Evolutionary conservation across 2,113 vertebrate genomes (phyloP).

Genomic region (Proterorhinus semilunaris): DNA sequence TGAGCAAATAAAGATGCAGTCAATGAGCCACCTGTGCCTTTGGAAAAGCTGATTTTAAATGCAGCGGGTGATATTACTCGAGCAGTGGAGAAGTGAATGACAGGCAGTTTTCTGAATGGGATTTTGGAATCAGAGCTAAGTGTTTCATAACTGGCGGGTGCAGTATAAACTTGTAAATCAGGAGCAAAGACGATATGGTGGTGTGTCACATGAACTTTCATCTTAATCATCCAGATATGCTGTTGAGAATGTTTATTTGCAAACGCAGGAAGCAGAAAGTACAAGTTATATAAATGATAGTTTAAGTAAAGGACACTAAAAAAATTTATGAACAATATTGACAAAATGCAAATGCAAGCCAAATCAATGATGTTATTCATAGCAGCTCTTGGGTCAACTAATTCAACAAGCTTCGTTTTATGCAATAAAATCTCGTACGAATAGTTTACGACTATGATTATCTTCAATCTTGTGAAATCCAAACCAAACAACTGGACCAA

Average conservation of each 20-base stretch:
- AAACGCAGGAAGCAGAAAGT: background rate
- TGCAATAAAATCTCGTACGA: no score
- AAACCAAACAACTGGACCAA: no score
- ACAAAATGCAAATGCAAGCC: background rate
- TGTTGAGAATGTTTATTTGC: background rate
- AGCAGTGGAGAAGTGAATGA: constrained; percentile 23
- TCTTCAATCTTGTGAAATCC: no score
- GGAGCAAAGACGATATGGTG: constrained; percentile 16
- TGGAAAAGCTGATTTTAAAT: constrained; percentile 22
- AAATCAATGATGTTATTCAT: no score
- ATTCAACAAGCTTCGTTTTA: no score
- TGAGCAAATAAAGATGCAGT: constrained; percentile 22
- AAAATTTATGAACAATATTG: background rate
- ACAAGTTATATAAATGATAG: background rate
- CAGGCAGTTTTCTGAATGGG: constrained; percentile 9
- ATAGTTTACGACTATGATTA: no score
- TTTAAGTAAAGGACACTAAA: background rate
- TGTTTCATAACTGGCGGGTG: no score
- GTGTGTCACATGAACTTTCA: constrained; percentile 19
- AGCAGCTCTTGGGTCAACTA: no score
- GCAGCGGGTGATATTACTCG: background rate
- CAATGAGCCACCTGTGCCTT: constrained; percentile 56
- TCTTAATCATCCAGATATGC: constrained; percentile 23
- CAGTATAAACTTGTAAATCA: background rate
- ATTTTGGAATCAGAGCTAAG: constrained; percentile 4